Percentiles rank a stretch among this genome's conserved stretches.
Conservation (phyloP, 2,113 vertebrate species). For the Passer domesticus region DNA sequence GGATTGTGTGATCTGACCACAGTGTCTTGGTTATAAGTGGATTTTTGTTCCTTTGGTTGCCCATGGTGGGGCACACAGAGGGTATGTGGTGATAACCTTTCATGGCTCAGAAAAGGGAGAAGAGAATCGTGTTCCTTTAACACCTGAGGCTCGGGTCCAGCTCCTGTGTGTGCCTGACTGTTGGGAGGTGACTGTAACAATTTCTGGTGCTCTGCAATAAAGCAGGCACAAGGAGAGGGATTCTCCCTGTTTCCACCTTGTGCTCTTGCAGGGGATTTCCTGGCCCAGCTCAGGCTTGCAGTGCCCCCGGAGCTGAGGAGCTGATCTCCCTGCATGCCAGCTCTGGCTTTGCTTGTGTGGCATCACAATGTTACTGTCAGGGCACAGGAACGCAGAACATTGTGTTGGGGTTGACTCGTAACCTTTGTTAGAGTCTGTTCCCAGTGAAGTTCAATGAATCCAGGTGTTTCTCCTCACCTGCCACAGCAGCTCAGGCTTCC, state of each 20-base stretch:
- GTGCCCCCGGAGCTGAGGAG: not conserved
- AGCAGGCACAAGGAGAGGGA: not conserved
- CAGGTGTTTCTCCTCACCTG: not conserved
- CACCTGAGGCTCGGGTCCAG: not conserved
- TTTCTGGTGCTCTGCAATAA: not conserved
- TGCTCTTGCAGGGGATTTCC: not conserved
- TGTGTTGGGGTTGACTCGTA: not conserved
- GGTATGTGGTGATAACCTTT: not conserved
- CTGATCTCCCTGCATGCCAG: not conserved
- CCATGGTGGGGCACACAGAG: accelerated
- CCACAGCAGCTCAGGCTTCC: not conserved
- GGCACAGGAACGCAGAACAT: not conserved
- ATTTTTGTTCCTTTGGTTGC: not conserved
- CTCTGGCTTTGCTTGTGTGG: not conserved
- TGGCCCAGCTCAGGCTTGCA: not conserved
- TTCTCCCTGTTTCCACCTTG: not conserved
- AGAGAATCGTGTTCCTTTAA: accelerated
- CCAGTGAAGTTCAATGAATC: accelerated
- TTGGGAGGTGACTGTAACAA: not conserved
- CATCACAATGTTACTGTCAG: not conserved
- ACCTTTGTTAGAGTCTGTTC: not conserved
- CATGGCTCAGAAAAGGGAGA: not conserved
- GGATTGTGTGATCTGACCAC: not conserved
- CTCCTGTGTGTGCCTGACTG: not conserved
- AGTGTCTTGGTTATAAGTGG: not conserved